Evolutionary conservation across 2,797 vertebrate genomes (phyloP), one percentile per base, ranked within the genome.

Genomic region (Galagoides demidoff): DNA sequence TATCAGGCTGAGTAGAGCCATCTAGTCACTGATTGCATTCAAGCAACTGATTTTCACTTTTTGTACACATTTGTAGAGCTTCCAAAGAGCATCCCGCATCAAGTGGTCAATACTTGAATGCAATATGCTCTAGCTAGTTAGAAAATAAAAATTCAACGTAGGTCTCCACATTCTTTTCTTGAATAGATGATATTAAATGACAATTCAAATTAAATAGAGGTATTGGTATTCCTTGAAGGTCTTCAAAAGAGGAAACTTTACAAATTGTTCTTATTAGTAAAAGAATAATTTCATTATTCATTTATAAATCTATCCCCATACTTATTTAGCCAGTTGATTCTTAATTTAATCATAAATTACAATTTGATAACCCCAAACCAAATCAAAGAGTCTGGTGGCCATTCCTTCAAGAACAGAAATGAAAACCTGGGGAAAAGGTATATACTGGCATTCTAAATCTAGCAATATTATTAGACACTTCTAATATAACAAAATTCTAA

Each of bases 1-100:
- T 61, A 95, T 97, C 98, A 98, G 97, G 76, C 85, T 97, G 78
- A 85, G 61, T 22, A 27, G 3, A 77, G 64, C 1, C 70, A 7
- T 22, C 2, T 37, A 3, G 70, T 68, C 68, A 84, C 3, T 92
- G 61, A 68, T 31, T 71, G n/a, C n/a, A 13, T 64, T 52, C 45
- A 45, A 20, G 52, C 3, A 49, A 68, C n/a, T 13, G 64, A 55
- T 59, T 71, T 43, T 22, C 14, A 57, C 57, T 34, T 34, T 52
- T 34, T 57, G 29, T 19, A 34, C 1, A 8, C 23, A 22, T 55
- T 74, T 90, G 29, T 17, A 2, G 20, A 31, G 27, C 66, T 92
- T 68, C 84, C 68, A 19, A 68, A 63, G 12, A 66, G 37, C 3
- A 1, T 39, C 37, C 31, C 37, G 23, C 45, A 64, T 73, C 39